A percentile compares a stretch with the other conserved stretches of the same genome.
Evolutionary conservation across 1,140 invertebrate genomes (phyloP).

Genomic region (Sesamia nonagrioides): DNA sequence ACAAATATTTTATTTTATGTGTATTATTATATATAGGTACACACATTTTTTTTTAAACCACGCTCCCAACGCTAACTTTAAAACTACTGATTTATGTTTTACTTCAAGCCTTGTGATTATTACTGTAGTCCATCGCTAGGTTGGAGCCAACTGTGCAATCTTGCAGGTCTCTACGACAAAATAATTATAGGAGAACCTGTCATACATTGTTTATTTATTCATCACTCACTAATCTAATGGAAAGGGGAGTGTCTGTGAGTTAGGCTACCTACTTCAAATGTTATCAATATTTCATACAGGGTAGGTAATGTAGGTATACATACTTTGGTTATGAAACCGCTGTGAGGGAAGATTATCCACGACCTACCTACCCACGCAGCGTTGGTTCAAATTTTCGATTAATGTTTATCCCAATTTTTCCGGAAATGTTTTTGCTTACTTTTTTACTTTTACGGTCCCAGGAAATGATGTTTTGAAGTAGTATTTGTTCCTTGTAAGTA

Average conservation of each 20-base stretch:
- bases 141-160: too few relatives aligned
- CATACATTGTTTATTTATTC: neutral
- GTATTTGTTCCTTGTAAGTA: too few relatives aligned
- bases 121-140: neutral
- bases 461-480: too few relatives aligned
- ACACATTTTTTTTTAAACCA: too few relatives aligned
- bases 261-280: constrained; percentile 15
- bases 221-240: neutral
- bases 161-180: neutral
- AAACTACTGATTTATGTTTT: too few relatives aligned
- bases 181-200: neutral
- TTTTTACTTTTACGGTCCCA: too few relatives aligned
- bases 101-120: too few relatives aligned
- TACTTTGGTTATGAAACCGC: neutral
- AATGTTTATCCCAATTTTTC: neutral
- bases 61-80: too few relatives aligned
- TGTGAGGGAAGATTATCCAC: neutral
- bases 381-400: neutral
- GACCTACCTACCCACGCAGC: neutral
- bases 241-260: neutral
- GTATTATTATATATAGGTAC: too few relatives aligned
- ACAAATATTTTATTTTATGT: too few relatives aligned
- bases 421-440: neutral
- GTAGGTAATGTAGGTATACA: too few relatives aligned
- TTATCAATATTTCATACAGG: constrained; percentile 17